phyloP scores from a whole-genome alignment of 2,113 vertebrate species.

The Calidris pygmaea region DNA sequence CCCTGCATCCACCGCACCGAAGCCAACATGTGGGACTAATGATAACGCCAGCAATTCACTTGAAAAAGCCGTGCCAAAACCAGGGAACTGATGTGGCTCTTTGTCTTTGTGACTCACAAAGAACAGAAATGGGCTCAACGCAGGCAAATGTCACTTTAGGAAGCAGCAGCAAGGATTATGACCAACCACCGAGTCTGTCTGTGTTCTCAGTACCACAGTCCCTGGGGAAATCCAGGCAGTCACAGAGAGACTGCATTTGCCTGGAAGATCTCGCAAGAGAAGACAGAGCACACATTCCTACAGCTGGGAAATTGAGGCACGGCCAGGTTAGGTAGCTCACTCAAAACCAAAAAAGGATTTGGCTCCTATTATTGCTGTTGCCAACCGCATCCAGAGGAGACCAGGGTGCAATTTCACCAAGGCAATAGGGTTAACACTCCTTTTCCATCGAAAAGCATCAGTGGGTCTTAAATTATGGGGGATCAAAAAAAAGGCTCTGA shows the following conservation, averaged over 20 bases:
- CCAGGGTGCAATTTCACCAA: neutral
- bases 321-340: rapidly evolving
- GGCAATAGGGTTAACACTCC: neutral
- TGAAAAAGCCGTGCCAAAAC: neutral
- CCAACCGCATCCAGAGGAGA: rapidly evolving
- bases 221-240: neutral
- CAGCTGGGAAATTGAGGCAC: neutral
- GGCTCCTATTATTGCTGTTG: neutral
- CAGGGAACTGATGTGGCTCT: neutral
- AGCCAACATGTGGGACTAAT: neutral
- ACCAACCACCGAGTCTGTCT: neutral
- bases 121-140: neutral
- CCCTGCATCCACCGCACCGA: neutral
- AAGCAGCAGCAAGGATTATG: conserved; percentile 6
- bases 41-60: neutral
- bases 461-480: neutral
- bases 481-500: neutral
- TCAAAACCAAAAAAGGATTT: neutral
- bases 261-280: neutral
- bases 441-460: neutral
- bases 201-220: neutral
- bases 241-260: neutral
- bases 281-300: neutral
- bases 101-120: neutral
- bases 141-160: neutral